These are phyloP conservation scores for Martes martes DNA, from an alignment of 2,113 vertebrate genomes.

Conservation along the genomic window DNA sequence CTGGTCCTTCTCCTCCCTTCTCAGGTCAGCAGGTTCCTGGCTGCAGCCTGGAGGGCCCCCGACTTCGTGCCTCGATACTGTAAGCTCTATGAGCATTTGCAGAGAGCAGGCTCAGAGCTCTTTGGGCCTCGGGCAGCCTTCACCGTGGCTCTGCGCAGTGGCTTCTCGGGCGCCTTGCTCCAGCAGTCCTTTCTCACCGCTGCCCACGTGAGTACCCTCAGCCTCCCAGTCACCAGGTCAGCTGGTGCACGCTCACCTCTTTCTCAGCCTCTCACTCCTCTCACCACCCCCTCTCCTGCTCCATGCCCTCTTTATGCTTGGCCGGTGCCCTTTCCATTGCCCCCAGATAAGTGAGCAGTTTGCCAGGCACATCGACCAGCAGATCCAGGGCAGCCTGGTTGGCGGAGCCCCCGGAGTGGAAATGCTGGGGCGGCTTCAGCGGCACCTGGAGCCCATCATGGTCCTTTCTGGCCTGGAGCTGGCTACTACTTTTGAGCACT, in stretches of 20 bases:
- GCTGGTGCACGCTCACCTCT: background rate
- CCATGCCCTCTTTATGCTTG: background rate
- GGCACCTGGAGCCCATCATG: conserved; percentile 91
- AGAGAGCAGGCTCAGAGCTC: conserved; percentile 90
- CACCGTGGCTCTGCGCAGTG: conserved; percentile 87
- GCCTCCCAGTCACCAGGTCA: fast-evolving
- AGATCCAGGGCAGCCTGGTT: conserved; percentile 85
- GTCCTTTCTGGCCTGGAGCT: conserved; percentile 94
- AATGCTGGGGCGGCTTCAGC: conserved; percentile 85
- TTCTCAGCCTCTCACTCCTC: background rate
- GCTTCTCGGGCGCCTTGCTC: conserved; percentile 90
- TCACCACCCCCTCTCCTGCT: background rate
- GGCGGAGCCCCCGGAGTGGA: conserved; percentile 77
- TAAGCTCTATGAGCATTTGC: conserved; percentile 87
- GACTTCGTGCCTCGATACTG: conserved; percentile 91
- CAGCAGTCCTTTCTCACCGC: conserved; percentile 91
- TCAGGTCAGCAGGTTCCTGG: conserved; percentile 92
- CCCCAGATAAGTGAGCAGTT: conserved; percentile 93
- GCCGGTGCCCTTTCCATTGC: background rate
- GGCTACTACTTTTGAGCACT: conserved; percentile 94
- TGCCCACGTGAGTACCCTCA: conserved; percentile 88
- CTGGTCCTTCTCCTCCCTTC: background rate
- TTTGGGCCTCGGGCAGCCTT: conserved; percentile 93
- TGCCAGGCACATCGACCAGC: conserved; percentile 92
- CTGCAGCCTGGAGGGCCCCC: conserved; percentile 81